Evolutionary conservation across 2,888 invertebrate species (phyloP).

Genomic region (Endotricha flammealis): DNA sequence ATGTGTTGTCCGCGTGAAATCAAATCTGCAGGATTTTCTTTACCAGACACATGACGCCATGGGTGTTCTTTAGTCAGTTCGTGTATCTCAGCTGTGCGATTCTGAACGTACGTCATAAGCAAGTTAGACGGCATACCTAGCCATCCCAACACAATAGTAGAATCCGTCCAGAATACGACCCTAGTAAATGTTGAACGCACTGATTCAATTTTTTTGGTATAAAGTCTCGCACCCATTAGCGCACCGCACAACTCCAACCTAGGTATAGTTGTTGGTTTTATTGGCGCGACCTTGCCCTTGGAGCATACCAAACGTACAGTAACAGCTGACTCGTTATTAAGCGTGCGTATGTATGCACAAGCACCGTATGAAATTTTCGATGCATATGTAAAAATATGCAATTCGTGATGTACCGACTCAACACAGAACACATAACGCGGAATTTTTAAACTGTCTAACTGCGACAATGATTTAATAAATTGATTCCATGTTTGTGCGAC

Average conservation of each 20-base stretch:
- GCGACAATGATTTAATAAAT: not conserved
- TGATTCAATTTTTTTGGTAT: slow-evolving; percentile 15
- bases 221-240: slow-evolving; percentile 20
- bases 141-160: slow-evolving; percentile 25
- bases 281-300: slow-evolving; percentile 27
- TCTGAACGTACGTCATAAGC: slow-evolving; percentile 24
- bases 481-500: not conserved
- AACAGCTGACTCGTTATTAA: slow-evolving; percentile 1
- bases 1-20: slow-evolving; percentile 18
- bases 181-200: slow-evolving; percentile 14
- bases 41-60: slow-evolving; percentile 23
- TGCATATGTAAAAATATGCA: slow-evolving; percentile 25
- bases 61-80: slow-evolving; percentile 15
- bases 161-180: slow-evolving; percentile 24
- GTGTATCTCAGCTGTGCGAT: slow-evolving; percentile 20
- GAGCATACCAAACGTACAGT: slow-evolving; percentile 20
- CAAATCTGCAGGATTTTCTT: slow-evolving; percentile 23
- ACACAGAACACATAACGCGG: slow-evolving; percentile 12
- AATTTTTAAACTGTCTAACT: slow-evolving; percentile 5
- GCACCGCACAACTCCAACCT: slow-evolving; percentile 27
- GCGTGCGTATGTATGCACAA: slow-evolving; percentile 21
- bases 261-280: slow-evolving; percentile 21
- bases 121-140: slow-evolving; percentile 16
- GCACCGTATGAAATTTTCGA: slow-evolving; percentile 21
- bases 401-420: slow-evolving; percentile 6